phyloP scores from a whole-genome alignment of 2,113 vertebrate species.

The Urocitellus parryii region DNA sequence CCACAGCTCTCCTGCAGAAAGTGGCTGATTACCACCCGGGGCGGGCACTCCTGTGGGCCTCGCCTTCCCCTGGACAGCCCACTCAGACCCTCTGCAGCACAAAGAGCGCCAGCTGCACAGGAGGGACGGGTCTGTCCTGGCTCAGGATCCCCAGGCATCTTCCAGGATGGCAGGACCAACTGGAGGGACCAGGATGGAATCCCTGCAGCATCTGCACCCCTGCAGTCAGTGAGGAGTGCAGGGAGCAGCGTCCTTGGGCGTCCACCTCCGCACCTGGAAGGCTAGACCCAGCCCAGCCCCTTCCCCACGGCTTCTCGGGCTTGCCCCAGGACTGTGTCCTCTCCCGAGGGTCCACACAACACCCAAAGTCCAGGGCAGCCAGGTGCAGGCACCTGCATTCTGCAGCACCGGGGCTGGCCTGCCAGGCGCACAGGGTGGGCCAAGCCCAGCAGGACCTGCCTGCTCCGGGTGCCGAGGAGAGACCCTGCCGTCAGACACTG shows the following conservation, averaged over 20 bases:
- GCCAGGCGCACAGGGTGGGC: background rate
- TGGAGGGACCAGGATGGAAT: accelerated
- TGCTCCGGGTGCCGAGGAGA: background rate
- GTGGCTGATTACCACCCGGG: no score
- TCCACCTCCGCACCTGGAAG: accelerated
- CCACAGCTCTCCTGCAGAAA: background rate
- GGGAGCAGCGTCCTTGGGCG: accelerated
- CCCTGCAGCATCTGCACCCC: accelerated
- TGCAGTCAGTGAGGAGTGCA: accelerated
- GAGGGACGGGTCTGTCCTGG: background rate
- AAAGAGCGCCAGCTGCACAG: accelerated
- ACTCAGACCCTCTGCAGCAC: accelerated
- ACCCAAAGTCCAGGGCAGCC: no score
- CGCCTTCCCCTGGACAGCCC: background rate
- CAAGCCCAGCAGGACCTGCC: background rate
- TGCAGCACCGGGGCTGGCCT: no score
- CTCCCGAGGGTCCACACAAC: accelerated
- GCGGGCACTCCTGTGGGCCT: background rate
- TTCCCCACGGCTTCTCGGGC: accelerated
- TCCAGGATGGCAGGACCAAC: no score
- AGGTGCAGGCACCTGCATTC: no score
- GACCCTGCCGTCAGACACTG: background rate
- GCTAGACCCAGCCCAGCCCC: no score
- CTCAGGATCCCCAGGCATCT: background rate
- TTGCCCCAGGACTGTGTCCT: background rate